Evolutionary conservation across 1,140 invertebrate genomes (phyloP).

Genomic region (Thaumetopoea pityocampa): DNA sequence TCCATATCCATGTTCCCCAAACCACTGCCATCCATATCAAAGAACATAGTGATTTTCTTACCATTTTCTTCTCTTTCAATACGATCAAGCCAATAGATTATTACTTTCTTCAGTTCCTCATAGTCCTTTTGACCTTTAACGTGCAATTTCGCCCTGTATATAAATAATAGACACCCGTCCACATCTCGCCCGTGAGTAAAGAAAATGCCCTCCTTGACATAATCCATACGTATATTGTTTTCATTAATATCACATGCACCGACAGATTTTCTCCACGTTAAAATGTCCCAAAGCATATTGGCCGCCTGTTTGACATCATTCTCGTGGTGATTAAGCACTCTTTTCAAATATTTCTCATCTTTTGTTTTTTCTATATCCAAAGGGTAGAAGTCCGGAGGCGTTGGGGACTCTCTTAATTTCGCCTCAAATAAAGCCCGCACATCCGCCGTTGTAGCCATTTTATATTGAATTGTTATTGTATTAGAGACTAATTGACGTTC

Average conservation of each 20-base stretch:
- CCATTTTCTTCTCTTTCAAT: constrained; percentile 87
- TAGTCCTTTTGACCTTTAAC: constrained; percentile 85
- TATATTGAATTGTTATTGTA: too few relatives aligned
- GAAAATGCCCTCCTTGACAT: constrained; percentile 85
- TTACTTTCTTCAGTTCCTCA: constrained; percentile 85
- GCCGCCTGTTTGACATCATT: constrained; percentile 72
- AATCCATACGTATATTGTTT: constrained; percentile 81
- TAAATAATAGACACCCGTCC: constrained; percentile 86
- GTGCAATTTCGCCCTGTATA: constrained; percentile 87
- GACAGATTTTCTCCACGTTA: constrained; percentile 89
- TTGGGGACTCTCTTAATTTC: constrained; percentile 39
- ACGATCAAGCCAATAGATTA: constrained; percentile 93
- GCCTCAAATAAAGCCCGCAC: constrained; percentile 44
- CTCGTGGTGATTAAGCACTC: constrained; percentile 51
- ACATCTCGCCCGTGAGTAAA: constrained; percentile 87
- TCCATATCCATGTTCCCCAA: constrained; percentile 93
- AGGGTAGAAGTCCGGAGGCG: constrained; percentile 47
- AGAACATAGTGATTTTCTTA: constrained; percentile 88
- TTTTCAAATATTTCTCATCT: constrained; percentile 62
- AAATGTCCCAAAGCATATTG: constrained; percentile 88
- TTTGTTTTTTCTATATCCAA: constrained; percentile 55
- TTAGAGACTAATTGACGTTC: too few relatives aligned
- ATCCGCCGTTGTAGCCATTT: constrained; percentile 49
- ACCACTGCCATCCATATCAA: constrained; percentile 92
- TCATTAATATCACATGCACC: constrained; percentile 87